Evolutionary conservation across 1,140 invertebrate genomes (phyloP).

Genomic region (Lasioglossum albipes): DNA sequence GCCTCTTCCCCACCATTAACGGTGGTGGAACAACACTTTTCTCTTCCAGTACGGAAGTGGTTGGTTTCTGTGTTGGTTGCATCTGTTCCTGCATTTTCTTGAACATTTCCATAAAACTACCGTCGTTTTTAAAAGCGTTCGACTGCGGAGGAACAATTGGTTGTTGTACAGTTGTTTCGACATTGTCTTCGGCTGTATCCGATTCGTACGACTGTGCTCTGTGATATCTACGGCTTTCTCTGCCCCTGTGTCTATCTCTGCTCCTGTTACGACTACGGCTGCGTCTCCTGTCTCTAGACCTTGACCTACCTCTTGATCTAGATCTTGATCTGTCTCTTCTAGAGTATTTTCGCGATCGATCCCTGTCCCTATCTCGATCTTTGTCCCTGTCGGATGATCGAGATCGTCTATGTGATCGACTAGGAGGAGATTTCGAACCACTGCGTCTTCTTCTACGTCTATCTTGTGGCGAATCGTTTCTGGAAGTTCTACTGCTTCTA

Average conservation of each 20-base stretch:
- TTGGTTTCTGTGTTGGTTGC: constrained; percentile 74
- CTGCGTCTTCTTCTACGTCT: constrained; percentile 70
- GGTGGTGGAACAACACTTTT: constrained; percentile 81
- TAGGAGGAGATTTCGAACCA: constrained; percentile 65
- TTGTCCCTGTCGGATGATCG: constrained; percentile 68
- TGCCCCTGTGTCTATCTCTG: constrained; percentile 68
- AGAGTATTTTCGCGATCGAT: constrained; percentile 67
- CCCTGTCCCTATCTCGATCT: constrained; percentile 61
- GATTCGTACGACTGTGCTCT: constrained; percentile 67
- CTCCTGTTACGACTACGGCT: constrained; percentile 74
- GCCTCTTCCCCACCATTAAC: constrained; percentile 89
- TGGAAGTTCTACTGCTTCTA: constrained; percentile 62
- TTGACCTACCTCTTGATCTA: constrained; percentile 64
- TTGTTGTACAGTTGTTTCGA: constrained; percentile 54
- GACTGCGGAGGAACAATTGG: constrained; percentile 71
- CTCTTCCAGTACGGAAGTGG: constrained; percentile 72
- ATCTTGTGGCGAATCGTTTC: constrained; percentile 70
- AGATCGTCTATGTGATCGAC: constrained; percentile 67
- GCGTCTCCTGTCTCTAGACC: constrained; percentile 70
- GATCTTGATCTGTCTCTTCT: constrained; percentile 71
- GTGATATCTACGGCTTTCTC: constrained; percentile 69
- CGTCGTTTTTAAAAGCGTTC: constrained; percentile 91
- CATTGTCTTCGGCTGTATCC: constrained; percentile 63
- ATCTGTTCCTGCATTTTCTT: constrained; percentile 90
- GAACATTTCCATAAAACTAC: constrained; percentile 93